phyloP scores from a whole-genome alignment of 2,113 vertebrate species.

The Dissostichus mawsoni region DNA sequence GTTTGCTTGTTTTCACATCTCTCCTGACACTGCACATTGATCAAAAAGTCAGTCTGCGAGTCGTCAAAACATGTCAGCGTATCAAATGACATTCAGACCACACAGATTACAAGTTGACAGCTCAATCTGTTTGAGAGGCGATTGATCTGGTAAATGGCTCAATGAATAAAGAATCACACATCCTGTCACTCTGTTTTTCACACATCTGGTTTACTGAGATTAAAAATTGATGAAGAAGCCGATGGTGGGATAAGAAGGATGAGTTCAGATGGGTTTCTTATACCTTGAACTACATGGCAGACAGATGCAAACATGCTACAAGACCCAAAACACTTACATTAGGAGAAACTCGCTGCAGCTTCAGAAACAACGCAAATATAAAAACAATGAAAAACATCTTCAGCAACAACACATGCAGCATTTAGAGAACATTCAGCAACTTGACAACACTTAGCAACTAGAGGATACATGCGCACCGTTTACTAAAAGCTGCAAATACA shows the following conservation, averaged over 20 bases:
- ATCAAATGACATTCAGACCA: background rate
- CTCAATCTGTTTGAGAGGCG: background rate
- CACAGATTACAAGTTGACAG: background rate
- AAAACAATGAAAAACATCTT: too few species aligned
- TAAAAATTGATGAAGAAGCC: slow-evolving; percentile 4
- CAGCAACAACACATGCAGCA: too few species aligned
- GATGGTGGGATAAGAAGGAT: background rate
- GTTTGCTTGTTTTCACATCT: background rate
- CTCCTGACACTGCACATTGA: background rate
- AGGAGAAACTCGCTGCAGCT: too few species aligned
- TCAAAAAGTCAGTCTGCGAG: slow-evolving; percentile 6
- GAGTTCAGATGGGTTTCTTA: background rate
- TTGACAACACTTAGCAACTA: too few species aligned
- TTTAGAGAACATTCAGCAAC: too few species aligned
- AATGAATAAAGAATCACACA: background rate
- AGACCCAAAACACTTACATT: too few species aligned
- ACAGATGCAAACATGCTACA: too few species aligned
- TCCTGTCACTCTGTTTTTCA: background rate
- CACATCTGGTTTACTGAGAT: background rate
- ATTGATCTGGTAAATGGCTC: background rate
- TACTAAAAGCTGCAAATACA: too few species aligned
- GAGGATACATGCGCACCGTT: too few species aligned
- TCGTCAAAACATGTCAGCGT: background rate
- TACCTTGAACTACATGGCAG: too few species aligned
- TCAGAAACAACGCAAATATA: too few species aligned